Percentiles rank a stretch among this genome's conserved stretches.
phyloP scores from a whole-genome alignment of 2,797 vertebrate species.

The Fringilla coelebs region DNA sequence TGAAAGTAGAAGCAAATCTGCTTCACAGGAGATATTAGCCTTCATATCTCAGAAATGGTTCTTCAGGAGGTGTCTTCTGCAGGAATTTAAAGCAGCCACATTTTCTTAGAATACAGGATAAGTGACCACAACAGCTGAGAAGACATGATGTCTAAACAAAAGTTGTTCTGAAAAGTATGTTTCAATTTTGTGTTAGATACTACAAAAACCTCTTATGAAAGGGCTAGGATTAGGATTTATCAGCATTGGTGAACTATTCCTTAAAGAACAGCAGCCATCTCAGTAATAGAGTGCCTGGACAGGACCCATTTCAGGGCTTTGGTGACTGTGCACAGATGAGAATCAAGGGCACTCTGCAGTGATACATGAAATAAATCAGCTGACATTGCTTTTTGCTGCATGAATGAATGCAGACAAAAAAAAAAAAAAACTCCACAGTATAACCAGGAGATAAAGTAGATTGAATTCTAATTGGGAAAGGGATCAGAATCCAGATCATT shows the following conservation, averaged over 20 bases:
- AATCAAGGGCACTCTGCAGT: neutral
- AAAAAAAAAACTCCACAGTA: neutral
- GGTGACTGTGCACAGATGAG: neutral
- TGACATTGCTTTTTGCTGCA: slow-evolving; percentile 11
- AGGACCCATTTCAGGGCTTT: neutral
- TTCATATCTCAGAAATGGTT: neutral
- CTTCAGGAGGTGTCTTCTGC: neutral
- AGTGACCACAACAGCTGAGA: neutral
- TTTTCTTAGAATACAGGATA: neutral
- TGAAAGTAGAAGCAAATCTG: neutral
- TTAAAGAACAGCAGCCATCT: neutral
- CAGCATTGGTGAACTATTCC: neutral
- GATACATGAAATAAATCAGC: neutral
- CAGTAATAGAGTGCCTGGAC: neutral
- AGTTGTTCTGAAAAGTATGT: neutral
- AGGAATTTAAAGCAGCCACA: neutral
- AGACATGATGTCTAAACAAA: neutral
- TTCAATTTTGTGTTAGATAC: neutral
- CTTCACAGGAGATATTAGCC: neutral
- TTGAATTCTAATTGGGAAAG: neutral
- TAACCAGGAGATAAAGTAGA: neutral
- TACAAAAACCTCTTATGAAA: neutral
- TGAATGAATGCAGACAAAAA: neutral
- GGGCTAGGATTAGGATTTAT: neutral
- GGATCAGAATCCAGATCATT: neutral